Conservation (phyloP, 2,797 vertebrate species). For the Eremophila alpestris region DNA sequence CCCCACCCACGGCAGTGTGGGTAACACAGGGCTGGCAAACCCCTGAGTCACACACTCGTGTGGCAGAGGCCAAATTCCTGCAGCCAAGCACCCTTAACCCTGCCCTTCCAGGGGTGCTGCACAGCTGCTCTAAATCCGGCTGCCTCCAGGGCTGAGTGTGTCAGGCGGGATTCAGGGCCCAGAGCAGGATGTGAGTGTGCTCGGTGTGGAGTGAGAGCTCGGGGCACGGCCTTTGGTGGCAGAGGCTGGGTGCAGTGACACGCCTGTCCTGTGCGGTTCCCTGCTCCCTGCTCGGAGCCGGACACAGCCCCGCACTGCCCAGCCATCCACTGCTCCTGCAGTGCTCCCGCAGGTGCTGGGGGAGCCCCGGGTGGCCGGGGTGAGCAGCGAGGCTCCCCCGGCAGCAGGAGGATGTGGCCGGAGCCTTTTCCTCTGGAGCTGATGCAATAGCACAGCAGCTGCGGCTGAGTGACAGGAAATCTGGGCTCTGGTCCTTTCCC, state of each 20-base stretch:
- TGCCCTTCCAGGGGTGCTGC: not conserved
- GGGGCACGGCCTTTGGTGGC: fast-evolving
- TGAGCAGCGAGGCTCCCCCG: fast-evolving
- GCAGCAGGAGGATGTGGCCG: not conserved
- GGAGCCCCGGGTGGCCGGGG: fast-evolving
- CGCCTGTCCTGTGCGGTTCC: fast-evolving
- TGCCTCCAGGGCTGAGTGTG: not conserved
- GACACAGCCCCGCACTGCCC: not conserved
- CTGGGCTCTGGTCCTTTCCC: not conserved
- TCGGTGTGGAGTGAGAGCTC: fast-evolving
- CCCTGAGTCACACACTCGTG: fast-evolving
- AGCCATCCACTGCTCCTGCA: not conserved
- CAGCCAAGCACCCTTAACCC: not conserved
- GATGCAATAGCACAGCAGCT: not conserved
- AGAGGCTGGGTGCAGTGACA: not conserved
- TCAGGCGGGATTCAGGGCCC: not conserved
- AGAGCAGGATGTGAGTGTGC: fast-evolving
- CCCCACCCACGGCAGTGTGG: not conserved
- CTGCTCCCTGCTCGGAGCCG: fast-evolving
- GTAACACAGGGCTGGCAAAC: not conserved
- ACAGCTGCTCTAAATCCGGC: not conserved
- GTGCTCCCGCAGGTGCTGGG: not conserved
- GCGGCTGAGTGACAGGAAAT: not conserved
- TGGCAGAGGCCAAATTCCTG: not conserved
- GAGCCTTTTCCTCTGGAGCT: not conserved